Percentiles rank a stretch among this genome's conserved stretches.
Evolutionary conservation across 2,888 invertebrate species (phyloP).

Genomic region (Criorhina ranunculi): DNA sequence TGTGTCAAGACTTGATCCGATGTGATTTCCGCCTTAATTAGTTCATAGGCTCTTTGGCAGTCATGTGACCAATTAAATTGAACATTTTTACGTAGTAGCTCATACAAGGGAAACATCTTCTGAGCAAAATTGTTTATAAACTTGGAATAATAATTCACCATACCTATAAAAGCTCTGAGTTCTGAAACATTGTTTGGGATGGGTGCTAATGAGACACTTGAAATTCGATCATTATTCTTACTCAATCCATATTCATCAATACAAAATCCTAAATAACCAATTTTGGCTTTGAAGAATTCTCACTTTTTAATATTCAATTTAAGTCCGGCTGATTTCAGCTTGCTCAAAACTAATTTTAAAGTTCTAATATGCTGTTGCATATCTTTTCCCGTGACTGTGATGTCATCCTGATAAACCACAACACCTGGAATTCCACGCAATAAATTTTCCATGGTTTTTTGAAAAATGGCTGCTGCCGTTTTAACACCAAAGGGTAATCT

Average conservation of each 20-base stretch:
- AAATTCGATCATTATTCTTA: conserved; percentile 76
- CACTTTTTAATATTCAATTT: not conserved
- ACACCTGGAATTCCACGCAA: not conserved
- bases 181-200: conserved; percentile 73
- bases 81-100: conserved; percentile 9
- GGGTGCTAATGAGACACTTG: conserved; percentile 76
- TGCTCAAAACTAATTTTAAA: not conserved
- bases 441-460: not conserved
- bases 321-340: not conserved
- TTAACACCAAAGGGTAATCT: not conserved
- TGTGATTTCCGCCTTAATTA: conserved; percentile 32
- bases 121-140: conserved; percentile 22
- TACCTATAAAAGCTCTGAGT: conserved; percentile 26
- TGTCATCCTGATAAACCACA: not conserved
- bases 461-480: not conserved
- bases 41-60: conserved; percentile 34
- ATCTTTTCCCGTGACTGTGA: not conserved
- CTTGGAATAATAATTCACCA: conserved; percentile 29
- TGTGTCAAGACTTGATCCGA: conserved; percentile 42
- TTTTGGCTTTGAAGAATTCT: conserved; percentile 54
- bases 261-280: conserved; percentile 45
- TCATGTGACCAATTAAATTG: not conserved
- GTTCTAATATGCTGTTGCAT: not conserved
- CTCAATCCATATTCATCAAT: conserved; percentile 77
- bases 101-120: conserved; percentile 21